phyloP scores from a whole-genome alignment of 1,140 invertebrate species.

The Atopsyche davidsoni region DNA sequence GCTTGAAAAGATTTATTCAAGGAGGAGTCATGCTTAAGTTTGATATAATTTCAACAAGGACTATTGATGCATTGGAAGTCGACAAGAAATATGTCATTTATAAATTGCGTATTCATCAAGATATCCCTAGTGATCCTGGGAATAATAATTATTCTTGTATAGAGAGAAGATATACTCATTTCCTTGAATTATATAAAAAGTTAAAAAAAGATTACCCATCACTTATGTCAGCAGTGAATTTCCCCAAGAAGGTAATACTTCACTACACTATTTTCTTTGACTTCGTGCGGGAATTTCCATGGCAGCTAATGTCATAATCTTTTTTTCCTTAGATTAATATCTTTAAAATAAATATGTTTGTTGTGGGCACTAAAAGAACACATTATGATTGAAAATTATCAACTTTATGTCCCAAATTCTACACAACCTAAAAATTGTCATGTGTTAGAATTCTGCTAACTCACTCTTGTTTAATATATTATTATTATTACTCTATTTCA shows the following conservation, averaged over 20 bases:
- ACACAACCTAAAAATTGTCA: no score
- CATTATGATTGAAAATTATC: no score
- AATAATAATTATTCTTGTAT: conserved; percentile 56
- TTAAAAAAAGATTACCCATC: conserved; percentile 56
- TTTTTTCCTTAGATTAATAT: no score
- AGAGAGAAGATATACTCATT: conserved; percentile 71
- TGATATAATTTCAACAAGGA: conserved; percentile 42
- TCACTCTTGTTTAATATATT: no score
- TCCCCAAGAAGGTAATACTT: conserved; percentile 62
- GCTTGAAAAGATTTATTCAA: not conserved
- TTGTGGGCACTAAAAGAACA: no score
- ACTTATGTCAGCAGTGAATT: conserved; percentile 53
- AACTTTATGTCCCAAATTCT: no score
- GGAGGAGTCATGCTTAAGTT: conserved; percentile 38
- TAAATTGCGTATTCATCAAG: conserved; percentile 53
- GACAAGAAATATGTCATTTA: conserved; percentile 60
- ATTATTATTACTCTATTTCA: no score
- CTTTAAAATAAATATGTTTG: no score
- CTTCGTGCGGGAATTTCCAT: not conserved
- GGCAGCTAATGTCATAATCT: not conserved
- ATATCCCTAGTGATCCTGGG: conserved; percentile 46
- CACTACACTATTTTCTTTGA: conserved; percentile 3
- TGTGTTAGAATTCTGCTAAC: no score
- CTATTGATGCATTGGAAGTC: conserved; percentile 41
- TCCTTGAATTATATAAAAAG: conserved; percentile 59